Evolutionary conservation across 2,888 invertebrate species (phyloP).

Genomic region (Lasioglossum figueresi): DNA sequence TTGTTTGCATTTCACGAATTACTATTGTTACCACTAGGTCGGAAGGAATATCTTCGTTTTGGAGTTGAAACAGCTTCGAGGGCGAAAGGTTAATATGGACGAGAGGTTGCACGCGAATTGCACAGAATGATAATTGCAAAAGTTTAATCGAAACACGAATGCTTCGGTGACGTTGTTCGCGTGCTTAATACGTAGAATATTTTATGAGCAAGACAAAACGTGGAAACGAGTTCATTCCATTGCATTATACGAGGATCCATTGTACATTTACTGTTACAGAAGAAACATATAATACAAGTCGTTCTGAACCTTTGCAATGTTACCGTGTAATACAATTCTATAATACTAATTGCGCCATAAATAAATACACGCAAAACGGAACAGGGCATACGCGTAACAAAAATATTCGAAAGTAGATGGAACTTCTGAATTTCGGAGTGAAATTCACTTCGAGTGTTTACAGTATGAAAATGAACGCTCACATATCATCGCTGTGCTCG

Average conservation of each 20-base stretch:
- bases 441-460: background rate
- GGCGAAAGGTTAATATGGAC: background rate
- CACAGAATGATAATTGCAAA: background rate
- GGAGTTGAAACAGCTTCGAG: background rate
- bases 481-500: background rate
- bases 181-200: background rate
- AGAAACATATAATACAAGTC: too few species aligned
- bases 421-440: too few species aligned
- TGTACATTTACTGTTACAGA: background rate
- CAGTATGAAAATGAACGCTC: background rate
- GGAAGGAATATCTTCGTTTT: background rate
- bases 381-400: too few species aligned
- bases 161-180: background rate
- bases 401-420: too few species aligned
- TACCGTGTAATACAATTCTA: background rate
- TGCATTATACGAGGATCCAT: background rate
- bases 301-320: too few species aligned
- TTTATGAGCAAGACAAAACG: background rate
- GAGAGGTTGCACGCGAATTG: background rate
- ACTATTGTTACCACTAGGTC: too few species aligned
- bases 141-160: conserved; percentile 1
- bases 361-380: too few species aligned
- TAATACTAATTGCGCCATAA: background rate
- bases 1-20: background rate
- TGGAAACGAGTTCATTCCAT: background rate